phyloP scores from a whole-genome alignment of 2,797 vertebrate species.

The Micromesistius poutassou region DNA sequence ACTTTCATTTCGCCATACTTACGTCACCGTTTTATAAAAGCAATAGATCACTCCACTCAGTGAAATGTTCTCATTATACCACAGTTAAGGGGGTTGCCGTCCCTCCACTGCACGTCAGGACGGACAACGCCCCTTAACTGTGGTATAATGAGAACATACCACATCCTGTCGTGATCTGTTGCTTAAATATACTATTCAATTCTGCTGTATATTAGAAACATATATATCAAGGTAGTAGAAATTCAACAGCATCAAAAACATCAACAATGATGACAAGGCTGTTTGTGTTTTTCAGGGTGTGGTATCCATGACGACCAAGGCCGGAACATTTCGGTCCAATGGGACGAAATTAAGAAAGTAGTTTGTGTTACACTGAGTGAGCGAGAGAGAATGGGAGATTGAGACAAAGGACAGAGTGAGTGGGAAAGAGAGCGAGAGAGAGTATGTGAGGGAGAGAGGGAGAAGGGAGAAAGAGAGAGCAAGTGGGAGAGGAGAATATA shows the following conservation, averaged over 20 bases:
- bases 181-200: no score
- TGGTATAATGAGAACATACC: no score
- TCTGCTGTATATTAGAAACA: no score
- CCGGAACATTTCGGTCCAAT: constrained; percentile 59
- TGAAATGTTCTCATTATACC: no score
- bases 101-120: no score
- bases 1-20: no score
- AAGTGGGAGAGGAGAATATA: constrained; percentile 4
- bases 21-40: no score
- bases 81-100: no score
- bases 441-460: not conserved
- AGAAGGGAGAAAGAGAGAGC: constrained; percentile 17
- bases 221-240: not conserved
- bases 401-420: not conserved
- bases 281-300: constrained; percentile 52
- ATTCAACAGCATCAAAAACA: not conserved
- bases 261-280: constrained; percentile 39
- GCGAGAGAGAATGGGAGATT: constrained; percentile 30
- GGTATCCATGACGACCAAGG: constrained; percentile 61
- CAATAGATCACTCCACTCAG: no score
- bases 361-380: constrained; percentile 68
- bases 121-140: no score
- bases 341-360: constrained; percentile 66
- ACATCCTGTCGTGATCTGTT: no score
- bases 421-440: not conserved